A percentile compares a stretch with the other conserved stretches of the same genome.
phyloP scores from a whole-genome alignment of 2,888 invertebrate genomes.

The Heteropelma amictum region DNA sequence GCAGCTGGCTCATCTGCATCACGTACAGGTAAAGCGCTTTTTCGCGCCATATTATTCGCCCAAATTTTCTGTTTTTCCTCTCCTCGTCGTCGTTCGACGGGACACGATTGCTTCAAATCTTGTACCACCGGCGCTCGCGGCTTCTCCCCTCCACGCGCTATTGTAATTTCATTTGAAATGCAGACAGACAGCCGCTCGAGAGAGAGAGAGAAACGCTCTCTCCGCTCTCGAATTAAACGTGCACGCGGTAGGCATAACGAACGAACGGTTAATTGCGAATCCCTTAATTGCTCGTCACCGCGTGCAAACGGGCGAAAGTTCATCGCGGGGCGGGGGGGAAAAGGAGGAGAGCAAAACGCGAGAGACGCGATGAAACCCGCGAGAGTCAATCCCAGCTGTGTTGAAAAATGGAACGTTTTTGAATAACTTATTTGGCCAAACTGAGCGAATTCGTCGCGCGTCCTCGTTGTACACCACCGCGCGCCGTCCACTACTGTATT shows the following conservation, averaged over 20 bases:
- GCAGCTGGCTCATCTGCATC: constrained; percentile 81
- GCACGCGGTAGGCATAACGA: constrained; percentile 73
- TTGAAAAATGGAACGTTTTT: too few relatives aligned
- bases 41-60: too few relatives aligned
- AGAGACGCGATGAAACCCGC: too few relatives aligned
- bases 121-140: neutral
- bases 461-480: too few relatives aligned
- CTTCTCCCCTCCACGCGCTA: constrained; percentile 57
- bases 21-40: constrained; percentile 71
- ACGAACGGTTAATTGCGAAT: constrained; percentile 60
- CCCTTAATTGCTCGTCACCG: constrained; percentile 61
- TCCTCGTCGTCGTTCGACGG: neutral
- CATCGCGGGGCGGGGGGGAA: constrained; percentile 22
- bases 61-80: neutral
- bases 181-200: constrained; percentile 71
- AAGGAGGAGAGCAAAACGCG: constrained; percentile 13
- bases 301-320: constrained; percentile 50
- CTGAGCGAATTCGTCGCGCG: too few relatives aligned
- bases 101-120: constrained; percentile 45
- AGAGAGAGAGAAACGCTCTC: neutral
- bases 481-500: too few relatives aligned
- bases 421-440: too few relatives aligned
- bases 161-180: constrained; percentile 76
- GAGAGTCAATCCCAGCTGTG: too few relatives aligned
- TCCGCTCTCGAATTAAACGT: constrained; percentile 72